Base-by-base conservation (phyloP, 2,888 invertebrate genomes). In the Mythimna vitellina region DNA sequence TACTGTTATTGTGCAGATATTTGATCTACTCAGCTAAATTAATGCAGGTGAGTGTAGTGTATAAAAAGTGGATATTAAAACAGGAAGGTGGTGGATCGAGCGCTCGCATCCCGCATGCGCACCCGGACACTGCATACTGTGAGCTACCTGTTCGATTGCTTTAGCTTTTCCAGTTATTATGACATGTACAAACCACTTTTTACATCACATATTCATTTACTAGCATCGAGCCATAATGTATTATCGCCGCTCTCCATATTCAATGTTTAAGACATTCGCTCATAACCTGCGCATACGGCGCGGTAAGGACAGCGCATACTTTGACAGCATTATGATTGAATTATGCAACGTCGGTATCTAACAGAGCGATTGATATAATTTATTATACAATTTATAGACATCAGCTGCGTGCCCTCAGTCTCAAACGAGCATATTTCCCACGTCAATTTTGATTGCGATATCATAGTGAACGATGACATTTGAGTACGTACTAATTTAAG, bases 371-470 rank as follows among this genome's bases (percentile, higher is more conserved):
- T 90, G 90, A 66, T 70, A 94, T 94, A 94, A 93, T 93, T 94
- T 92, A 95, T 94, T 93, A 92, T 90, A 92, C 89, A 94, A 95
- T 95, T 94, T 95, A 95, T 95, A 89, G 93, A 85, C 89, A 87
- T 92, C 90, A 90, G 87, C 87, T 90, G 90, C 87, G 88, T 91
- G 86, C 89, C 87, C 88, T 89, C 90, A 90, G 90, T 90, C 89
- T 92, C 95, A 96, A 96, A 96, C 93, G 93, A 95, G 94, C 92
- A 92, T 94, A 95, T 94, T 96, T 96, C 96, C 95, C 95, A 96
- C 92, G 95, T 95, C 94, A 93, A 91, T 92, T 94, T 95, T 95
- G 95, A 95, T 95, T 94, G 94, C 93, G 92, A 94, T 95, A 94
- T 96, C 93, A 94, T 94, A 92, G 92, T 93, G 91, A 93, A 92